Evolutionary conservation across 1,140 invertebrate genomes (phyloP), one percentile per base, ranked within the genome.

Genomic region (Atta cephalotes): DNA sequence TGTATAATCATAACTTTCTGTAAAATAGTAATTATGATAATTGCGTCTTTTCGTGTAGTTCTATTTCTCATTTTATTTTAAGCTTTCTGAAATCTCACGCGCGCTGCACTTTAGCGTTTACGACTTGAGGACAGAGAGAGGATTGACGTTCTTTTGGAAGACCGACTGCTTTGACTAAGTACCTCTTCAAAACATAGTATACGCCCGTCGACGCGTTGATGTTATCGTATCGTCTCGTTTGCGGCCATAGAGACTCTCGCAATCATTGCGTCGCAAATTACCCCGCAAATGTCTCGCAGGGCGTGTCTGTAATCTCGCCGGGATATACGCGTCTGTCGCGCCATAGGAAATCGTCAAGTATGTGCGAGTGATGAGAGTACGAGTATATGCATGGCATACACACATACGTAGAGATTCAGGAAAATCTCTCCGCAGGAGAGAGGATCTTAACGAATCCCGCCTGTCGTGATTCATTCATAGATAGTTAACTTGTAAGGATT

Each of bases 251-350:
- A 71, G 76, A 63, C 62, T 89, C 68, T 88, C 62, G 16, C 66
- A 86, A 89, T 89, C 87, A 88, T 65, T 68, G 87, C 49, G 9
- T 49, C 71, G 80, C 65, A 89, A 89, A 89, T 89, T 89, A 66
- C 58, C 80, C 25, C 65, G 72, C 71, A 76, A 89, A 85, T 71
- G 39, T 70, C 39, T 70, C 66, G 45, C 39, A n/a, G 45, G 9
- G 28, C 28, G 51, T 16, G 71, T 35, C 87, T 86, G 49, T 81
- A 81, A 81, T 81, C 65, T 71, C 65, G 16, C 51, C 31, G 49
- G 10, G 63, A 35, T 31, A 35, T 31, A 80, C n/a, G 45, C 45
- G 63, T 80, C 28, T 70, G 49, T 25, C 78, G 62, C 63, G 49
- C 10, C 35, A 25, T 14, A n/a, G 78, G 21, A 31, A 31, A 25